A percentile compares a stretch with the other conserved stretches of the same genome.
phyloP scores from a whole-genome alignment of 2,888 invertebrate genomes.

The Alentia gelatinosa region DNA sequence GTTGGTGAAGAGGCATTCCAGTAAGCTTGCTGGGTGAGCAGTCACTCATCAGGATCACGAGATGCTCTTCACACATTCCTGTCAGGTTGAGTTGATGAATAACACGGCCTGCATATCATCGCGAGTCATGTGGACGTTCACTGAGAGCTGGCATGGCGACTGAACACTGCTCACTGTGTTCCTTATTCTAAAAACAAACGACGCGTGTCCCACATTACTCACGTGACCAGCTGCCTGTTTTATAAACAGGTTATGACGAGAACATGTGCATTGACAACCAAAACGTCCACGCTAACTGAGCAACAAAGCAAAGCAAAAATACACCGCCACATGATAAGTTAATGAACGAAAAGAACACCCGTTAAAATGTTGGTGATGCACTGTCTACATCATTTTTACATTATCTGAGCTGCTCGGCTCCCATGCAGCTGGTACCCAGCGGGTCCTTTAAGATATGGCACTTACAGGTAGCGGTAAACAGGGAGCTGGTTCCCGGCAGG shows the following conservation, averaged over 20 bases:
- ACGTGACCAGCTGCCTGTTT: too few species aligned
- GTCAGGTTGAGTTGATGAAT: not conserved
- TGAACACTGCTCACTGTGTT: too few species aligned
- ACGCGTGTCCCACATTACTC: too few species aligned
- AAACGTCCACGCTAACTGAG: too few species aligned
- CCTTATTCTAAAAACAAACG: too few species aligned
- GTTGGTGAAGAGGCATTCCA: not conserved
- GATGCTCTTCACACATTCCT: not conserved
- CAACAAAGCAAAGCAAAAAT: too few species aligned
- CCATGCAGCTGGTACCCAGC: not conserved
- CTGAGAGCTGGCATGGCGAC: too few species aligned
- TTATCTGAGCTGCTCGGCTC: not conserved
- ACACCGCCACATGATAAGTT: too few species aligned
- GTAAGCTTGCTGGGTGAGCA: not conserved
- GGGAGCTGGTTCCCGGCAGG: not conserved
- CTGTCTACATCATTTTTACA: not conserved
- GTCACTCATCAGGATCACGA: not conserved
- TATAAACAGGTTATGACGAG: too few species aligned
- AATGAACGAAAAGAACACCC: not conserved
- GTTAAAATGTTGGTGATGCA: not conserved
- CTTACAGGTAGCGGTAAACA: not conserved
- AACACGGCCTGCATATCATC: not conserved
- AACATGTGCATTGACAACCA: too few species aligned
- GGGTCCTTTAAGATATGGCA: not conserved
- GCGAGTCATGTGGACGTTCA: not conserved